Conservation (phyloP, 2,888 invertebrate genomes). For the Tetrapedia diversipes region DNA sequence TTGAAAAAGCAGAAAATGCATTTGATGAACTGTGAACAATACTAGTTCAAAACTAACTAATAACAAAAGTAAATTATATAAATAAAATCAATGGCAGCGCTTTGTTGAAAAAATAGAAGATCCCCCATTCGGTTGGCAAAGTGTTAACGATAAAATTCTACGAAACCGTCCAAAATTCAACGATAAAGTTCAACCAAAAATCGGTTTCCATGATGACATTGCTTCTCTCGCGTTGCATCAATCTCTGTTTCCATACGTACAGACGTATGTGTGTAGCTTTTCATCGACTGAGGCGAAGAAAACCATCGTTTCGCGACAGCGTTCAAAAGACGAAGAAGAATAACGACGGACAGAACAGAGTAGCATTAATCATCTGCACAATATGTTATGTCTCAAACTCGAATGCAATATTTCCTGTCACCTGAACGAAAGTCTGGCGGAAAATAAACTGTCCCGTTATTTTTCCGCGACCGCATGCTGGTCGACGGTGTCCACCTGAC, state of each 20-base stretch:
- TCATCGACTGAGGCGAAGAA: not conserved
- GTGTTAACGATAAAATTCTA: too few relatives aligned
- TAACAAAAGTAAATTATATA: too few relatives aligned
- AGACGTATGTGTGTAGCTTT: not conserved
- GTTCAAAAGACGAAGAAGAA: not conserved
- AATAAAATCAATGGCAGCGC: too few relatives aligned
- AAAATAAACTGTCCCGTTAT: conserved; percentile 11
- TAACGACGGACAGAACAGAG: not conserved
- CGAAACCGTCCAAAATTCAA: too few relatives aligned
- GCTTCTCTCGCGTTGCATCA: not conserved
- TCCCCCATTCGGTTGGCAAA: too few relatives aligned
- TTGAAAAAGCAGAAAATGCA: too few relatives aligned
- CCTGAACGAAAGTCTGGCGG: not conserved
- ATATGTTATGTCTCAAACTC: conserved; percentile 34
- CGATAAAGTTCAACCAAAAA: too few relatives aligned
- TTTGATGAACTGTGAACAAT: too few relatives aligned
- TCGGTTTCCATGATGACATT: too few relatives aligned
- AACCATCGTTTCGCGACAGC: not conserved
- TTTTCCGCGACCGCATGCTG: not conserved
- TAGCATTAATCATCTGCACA: conserved; percentile 29
- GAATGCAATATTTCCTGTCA: conserved; percentile 27
- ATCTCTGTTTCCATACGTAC: not conserved
- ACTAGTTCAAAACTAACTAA: too few relatives aligned
- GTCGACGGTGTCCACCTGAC: not conserved
- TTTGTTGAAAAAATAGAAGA: too few relatives aligned